Conservation (phyloP, 2,113 vertebrate genomes). For the Psettodes erumei region DNA sequence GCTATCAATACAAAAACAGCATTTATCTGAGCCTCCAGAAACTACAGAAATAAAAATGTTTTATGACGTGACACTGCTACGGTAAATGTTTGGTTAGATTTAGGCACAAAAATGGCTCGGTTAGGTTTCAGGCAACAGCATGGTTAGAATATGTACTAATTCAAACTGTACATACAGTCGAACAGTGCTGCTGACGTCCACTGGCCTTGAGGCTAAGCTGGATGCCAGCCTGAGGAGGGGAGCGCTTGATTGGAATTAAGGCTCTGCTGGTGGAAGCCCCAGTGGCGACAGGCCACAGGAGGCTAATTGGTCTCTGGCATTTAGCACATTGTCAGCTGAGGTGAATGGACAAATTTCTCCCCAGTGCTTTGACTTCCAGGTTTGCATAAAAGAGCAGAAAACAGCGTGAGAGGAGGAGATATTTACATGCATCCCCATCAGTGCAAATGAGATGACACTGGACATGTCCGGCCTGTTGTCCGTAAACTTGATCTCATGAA, state of each 20-base stretch:
- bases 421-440: slow-evolving; percentile 21
- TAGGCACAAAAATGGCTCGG: no score
- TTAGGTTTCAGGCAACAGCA: no score
- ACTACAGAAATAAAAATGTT: no score
- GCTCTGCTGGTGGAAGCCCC: slow-evolving; percentile 63
- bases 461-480: not conserved
- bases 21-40: no score
- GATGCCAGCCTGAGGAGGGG: slow-evolving; percentile 47
- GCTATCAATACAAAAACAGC: no score
- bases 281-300: slow-evolving; percentile 62
- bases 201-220: slow-evolving; percentile 36
- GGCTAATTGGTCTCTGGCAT: slow-evolving; percentile 79
- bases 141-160: no score
- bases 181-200: not conserved
- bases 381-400: slow-evolving; percentile 51
- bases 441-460: slow-evolving; percentile 15
- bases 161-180: no score
- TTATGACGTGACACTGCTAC: no score
- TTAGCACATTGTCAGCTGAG: slow-evolving; percentile 68
- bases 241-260: slow-evolving; percentile 73
- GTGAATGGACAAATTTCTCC: slow-evolving; percentile 51
- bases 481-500: slow-evolving; percentile 1
- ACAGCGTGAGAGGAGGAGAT: slow-evolving; percentile 36
- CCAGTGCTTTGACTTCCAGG: slow-evolving; percentile 52
- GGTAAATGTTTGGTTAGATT: no score